Evolutionary conservation across 2,888 invertebrate genomes (phyloP).

Genomic region (Drosophila helvetica): DNA sequence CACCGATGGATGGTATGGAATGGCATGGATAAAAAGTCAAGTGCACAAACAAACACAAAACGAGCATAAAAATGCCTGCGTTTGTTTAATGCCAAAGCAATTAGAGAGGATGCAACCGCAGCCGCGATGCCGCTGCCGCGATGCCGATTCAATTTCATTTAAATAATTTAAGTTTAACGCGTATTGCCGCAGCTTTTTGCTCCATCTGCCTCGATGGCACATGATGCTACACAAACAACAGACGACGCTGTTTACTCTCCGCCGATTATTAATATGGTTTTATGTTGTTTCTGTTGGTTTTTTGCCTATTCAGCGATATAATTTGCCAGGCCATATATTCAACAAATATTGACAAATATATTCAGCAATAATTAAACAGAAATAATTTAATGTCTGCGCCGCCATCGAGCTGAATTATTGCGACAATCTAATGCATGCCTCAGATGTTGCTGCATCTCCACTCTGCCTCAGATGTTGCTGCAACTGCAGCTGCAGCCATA

Average conservation of each 20-base stretch:
- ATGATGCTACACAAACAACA: conserved; percentile 39
- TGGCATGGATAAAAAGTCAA: conserved; percentile 35
- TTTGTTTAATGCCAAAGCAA: conserved; percentile 46
- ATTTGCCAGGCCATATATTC: conserved; percentile 29
- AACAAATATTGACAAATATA: conserved; percentile 64
- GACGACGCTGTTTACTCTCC: conserved; percentile 39
- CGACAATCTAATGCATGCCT: conserved; percentile 8
- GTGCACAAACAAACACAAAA: conserved; percentile 32
- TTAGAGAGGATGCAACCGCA: conserved; percentile 35
- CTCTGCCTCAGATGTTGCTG: not conserved
- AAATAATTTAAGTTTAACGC: conserved; percentile 43
- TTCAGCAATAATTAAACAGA: conserved; percentile 62
- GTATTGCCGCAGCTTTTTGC: conserved; percentile 23
- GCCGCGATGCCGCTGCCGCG: conserved; percentile 3
- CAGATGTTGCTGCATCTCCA: not conserved
- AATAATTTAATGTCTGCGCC: conserved; percentile 28
- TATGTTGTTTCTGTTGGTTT: conserved; percentile 26
- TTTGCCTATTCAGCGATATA: conserved; percentile 23
- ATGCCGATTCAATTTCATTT: conserved; percentile 48
- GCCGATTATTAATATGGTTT: conserved; percentile 52
- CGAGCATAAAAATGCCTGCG: conserved; percentile 38
- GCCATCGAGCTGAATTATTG: conserved; percentile 25
- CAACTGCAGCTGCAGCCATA: too few relatives aligned
- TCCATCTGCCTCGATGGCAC: conserved; percentile 3
- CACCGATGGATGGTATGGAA: not conserved